Base-by-base conservation (phyloP, 2,113 vertebrate genomes). In the Clarias macrocephalus region DNA sequence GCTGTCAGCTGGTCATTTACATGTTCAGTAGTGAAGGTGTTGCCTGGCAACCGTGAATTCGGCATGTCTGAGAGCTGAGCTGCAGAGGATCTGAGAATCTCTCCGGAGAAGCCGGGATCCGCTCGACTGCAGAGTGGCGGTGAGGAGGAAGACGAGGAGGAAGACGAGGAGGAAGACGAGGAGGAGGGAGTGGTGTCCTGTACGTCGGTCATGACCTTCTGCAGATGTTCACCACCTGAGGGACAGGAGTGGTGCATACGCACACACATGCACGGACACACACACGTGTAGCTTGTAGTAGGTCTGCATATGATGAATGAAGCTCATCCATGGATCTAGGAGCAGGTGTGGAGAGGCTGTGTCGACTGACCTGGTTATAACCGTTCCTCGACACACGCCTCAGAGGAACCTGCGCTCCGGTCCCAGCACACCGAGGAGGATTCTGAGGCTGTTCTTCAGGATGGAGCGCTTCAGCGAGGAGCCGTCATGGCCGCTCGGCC, bases 21-120 rank as follows among this genome's bases (percentile, higher is more conserved):
- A 93, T 92, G 93, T 95, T 93, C 91, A 85, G 91, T 93, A 93
- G 93, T 89, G 89, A 90, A 91, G 92, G 91, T 95, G 95, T 95
- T 95, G 93, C 95, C 92, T 87, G 75, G 94, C 94, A 95, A 95
- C 94, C 93, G 0, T 21, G 89, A 37, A 90, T 89, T 93, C 90
- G 79, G 93, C 91, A 94, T 92, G 62, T 85, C 30, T 92, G 92
- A 60, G 73, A 68, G 89, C 59, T 90, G 91, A 93, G 92, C 91
- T 91, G 93, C 82, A 88, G 92, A 54, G 30, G 33, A 62, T 13
- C 89, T 89, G 90, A 88, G 90, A 30, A 19, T 82, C 80, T n/a
- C 83, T 83, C 79, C 28, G 48, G 60, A 85, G 80, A 79, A 77
- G 33, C 66, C 68, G 56, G 12, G n/a, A 75, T 33, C 60, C 21